phyloP scores from a whole-genome alignment of 2,888 invertebrate species.

The Pterobdella sp. region DNA sequence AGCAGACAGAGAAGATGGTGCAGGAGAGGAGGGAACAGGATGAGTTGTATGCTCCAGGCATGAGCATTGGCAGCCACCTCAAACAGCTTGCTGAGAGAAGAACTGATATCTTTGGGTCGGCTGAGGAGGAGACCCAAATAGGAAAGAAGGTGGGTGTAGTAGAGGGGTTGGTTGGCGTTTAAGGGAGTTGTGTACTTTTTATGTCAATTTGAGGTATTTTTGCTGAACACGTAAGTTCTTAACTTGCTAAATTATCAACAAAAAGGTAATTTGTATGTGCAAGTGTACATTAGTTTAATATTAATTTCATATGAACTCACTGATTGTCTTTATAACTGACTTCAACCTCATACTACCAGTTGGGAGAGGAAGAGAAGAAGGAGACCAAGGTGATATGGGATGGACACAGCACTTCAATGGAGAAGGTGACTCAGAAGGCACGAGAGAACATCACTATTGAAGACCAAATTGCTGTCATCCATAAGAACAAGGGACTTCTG shows the following conservation, averaged over 20 bases:
- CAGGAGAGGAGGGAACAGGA: conserved; percentile 81
- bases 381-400: conserved; percentile 92
- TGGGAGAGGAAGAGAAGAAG: conserved; percentile 56
- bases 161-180: neutral
- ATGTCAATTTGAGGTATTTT: neutral
- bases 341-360: neutral
- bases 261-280: too few species aligned
- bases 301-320: neutral
- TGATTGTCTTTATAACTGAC: neutral
- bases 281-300: neutral
- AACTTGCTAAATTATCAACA: too few species aligned
- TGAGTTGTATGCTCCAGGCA: conserved; percentile 60
- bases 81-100: conserved; percentile 93
- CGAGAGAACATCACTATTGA: conserved; percentile 88
- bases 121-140: conserved; percentile 92
- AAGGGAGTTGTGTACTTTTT: neutral
- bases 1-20: conserved; percentile 87
- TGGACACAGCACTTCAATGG: conserved; percentile 91
- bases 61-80: conserved; percentile 89
- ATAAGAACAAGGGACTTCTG: conserved; percentile 70
- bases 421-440: conserved; percentile 86
- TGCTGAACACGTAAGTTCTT: too few species aligned
- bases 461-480: conserved; percentile 93
- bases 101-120: conserved; percentile 99
- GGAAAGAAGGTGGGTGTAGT: conserved; percentile 79